phyloP scores from a whole-genome alignment of 2,113 vertebrate species.

The Quiscalus mexicanus region DNA sequence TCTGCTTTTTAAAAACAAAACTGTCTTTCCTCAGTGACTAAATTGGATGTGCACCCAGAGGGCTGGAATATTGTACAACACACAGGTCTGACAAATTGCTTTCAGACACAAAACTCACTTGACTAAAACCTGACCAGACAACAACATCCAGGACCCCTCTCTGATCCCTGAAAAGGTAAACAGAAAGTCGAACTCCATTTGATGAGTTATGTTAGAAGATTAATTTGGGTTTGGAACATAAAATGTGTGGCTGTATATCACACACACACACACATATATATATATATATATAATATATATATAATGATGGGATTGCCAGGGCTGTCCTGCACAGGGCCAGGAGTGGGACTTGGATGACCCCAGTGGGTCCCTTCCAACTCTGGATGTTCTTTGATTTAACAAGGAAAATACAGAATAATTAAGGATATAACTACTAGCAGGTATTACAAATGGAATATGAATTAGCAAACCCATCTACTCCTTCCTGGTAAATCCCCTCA shows the following conservation, averaged over 20 bases:
- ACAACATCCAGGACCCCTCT: background rate
- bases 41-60: background rate
- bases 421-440: background rate
- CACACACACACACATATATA: background rate
- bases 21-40: background rate
- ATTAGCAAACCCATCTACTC: background rate
- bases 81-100: background rate
- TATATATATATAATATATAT: too few species aligned
- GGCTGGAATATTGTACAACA: background rate
- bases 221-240: background rate
- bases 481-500: background rate
- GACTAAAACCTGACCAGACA: background rate
- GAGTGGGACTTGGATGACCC: background rate
- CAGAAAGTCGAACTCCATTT: background rate
- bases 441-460: background rate
- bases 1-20: background rate
- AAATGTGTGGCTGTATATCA: background rate
- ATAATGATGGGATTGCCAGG: background rate
- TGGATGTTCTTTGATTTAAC: background rate
- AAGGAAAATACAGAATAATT: background rate
- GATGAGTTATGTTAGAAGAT: background rate
- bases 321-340: background rate
- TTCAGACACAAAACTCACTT: background rate
- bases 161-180: background rate
- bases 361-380: background rate